Percentiles rank a stretch among this genome's conserved stretches.
phyloP scores from a whole-genome alignment of 1,140 invertebrate genomes.

The Maconellicoccus hirsutus region DNA sequence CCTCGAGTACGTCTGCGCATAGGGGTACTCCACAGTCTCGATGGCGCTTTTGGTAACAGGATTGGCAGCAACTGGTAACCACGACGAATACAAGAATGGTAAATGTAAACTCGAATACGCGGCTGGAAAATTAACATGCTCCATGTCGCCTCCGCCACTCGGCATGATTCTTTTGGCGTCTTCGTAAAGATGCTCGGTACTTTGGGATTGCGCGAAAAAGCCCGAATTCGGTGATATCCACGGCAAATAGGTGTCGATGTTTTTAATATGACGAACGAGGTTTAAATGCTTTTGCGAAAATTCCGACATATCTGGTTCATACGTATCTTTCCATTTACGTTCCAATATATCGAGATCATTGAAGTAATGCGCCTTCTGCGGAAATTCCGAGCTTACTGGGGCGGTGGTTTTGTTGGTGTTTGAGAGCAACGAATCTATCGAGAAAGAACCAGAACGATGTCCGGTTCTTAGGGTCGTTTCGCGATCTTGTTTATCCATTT shows the following conservation, averaged over 20 bases:
- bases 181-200: not conserved
- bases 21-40: not conserved
- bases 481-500: not conserved
- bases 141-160: not conserved
- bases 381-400: not conserved
- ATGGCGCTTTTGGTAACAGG: not conserved
- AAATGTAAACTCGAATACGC: constrained; percentile 4
- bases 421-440: not conserved
- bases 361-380: not conserved
- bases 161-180: not conserved
- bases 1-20: not conserved
- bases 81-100: not conserved
- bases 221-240: constrained; percentile 10
- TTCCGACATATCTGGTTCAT: not conserved
- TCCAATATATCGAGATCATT: not conserved
- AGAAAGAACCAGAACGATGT: not conserved
- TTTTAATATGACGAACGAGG: not conserved
- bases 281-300: constrained; percentile 13
- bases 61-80: constrained; percentile 13
- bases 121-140: not conserved
- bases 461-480: not conserved
- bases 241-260: constrained; percentile 10
- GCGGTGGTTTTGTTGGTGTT: not conserved
- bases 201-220: not conserved
- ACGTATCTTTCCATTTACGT: not conserved